Base-by-base conservation (phyloP, 2,888 invertebrate species). In the Agriotes lineatus region DNA sequence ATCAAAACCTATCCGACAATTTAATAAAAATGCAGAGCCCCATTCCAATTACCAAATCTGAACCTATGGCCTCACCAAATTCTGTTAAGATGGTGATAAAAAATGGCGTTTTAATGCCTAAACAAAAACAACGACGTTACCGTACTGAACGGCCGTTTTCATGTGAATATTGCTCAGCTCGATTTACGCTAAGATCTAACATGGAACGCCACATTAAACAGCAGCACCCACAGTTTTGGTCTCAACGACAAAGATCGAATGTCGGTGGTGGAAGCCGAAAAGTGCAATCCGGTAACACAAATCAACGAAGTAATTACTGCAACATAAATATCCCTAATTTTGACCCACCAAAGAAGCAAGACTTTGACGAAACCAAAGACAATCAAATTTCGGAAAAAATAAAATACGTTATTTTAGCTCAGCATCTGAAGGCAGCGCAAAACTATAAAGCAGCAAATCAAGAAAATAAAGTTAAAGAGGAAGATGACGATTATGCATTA, bases 181-280 rank as follows among this genome's bases (percentile, higher is more conserved):
- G 94, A 59, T 97, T 97, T 79, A 96, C 96, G 0, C 85, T 96
- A 9, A 88, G 95, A n/a, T 96, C 96, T 7, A 96, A 97, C 78
- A 96, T 96, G 95, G 96, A 96, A 82, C 88, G 96, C 0, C 97
- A 97, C 77, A 94, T 96, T 1, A 96, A 96, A 80, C 96, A 96
- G 77, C 96, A 96, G 76, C 97, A 97, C 85, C 96, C 96, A 0
- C 93, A 95, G 71, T 92, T 90, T 79, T 96, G 96, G 93, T 93
- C 93, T 59, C 93, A 94, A 72, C 86, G 94, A 39, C 91, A 94
- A 76, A 84, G 90, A 20, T 87, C 87, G 1, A 88, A 88, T 0
- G 87, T 89, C 44, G 85, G 86, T 1, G 85, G 84, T 20, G 82
- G 87, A 16, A 87, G 87, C 0, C 78, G 88, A 60, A 88, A 88